These are phyloP conservation scores for Lottia scabra DNA, from an alignment of 2,888 invertebrate species.

Conservation along the genomic window DNA sequence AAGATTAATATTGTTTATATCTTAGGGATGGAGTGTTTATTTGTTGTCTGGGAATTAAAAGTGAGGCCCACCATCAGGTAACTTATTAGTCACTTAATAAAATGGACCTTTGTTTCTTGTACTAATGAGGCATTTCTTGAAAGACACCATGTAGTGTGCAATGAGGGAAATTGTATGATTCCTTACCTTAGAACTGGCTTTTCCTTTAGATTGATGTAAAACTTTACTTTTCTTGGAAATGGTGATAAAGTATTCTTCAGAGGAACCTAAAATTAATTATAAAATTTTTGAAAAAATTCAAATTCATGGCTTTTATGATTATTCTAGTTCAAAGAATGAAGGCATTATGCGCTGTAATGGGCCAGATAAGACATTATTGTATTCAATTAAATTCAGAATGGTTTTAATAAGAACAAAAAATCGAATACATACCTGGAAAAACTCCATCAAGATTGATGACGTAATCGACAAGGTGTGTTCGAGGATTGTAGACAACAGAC, in stretches of 20 bases:
- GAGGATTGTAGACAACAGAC: slow-evolving; percentile 34
- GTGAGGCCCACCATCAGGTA: background rate
- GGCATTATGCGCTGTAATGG: too few species aligned
- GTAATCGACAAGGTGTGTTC: slow-evolving; percentile 32
- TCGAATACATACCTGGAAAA: slow-evolving; percentile 10
- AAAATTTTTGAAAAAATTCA: background rate
- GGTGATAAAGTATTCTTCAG: slow-evolving; percentile 37
- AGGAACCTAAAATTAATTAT: slow-evolving; percentile 25
- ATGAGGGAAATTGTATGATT: too few species aligned
- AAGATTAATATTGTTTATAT: background rate
- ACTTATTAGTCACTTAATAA: background rate
- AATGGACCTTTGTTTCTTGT: too few species aligned
- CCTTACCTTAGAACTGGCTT: slow-evolving; percentile 27
- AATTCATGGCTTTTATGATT: too few species aligned
- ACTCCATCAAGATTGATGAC: slow-evolving; percentile 36
- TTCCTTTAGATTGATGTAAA: slow-evolving; percentile 34
- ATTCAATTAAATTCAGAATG: too few species aligned
- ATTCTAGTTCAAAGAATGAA: too few species aligned
- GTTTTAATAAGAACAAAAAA: too few species aligned
- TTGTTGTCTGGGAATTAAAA: background rate
- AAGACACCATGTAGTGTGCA: too few species aligned
- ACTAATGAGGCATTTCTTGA: too few species aligned
- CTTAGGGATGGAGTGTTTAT: background rate
- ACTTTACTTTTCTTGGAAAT: slow-evolving; percentile 38
- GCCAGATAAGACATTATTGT: too few species aligned